Evolutionary conservation across 2,113 vertebrate genomes (phyloP), one percentile per base, ranked within the genome.

Genomic region (Scomber scombrus): DNA sequence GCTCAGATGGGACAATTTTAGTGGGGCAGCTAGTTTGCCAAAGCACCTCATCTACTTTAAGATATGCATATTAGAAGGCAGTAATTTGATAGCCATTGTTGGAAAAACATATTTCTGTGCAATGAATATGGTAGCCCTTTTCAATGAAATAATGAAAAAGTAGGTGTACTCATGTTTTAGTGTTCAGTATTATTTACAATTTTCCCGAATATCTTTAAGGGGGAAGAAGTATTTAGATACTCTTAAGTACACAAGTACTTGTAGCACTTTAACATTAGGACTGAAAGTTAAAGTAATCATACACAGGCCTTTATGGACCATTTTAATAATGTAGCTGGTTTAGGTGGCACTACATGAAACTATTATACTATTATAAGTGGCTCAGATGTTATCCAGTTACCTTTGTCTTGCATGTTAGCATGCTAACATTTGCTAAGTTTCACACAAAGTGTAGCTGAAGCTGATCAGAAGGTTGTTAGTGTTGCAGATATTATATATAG

Each of bases 1-100:
- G 65, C 62, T 49, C 54, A 80, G 23, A 74, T 11, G n/a, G 29
- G 61, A 47, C 72, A 14, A 63, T 54, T 81, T 74, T 77, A 81
- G 71, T 75, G 26, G 66, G 43, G 10, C 23, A 21, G 26, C 47
- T 81, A 52, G 77, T 81, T 76, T 71, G 46, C 11, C n/a, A 71
- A 49, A 45, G 43, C 13, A 63, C 29, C 74, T 54, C 23, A 60
- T 82, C 77, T 45, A 45, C 67, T 76, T 75, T 66, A 6, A 80
- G 31, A 74, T 49, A 49, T 51, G 4, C 34, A 50, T 70, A 29
- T 40, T 57, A 75, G 26, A 80, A 34, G 21, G 1, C 13, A 54
- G 47, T 60, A 55, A 64, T 62, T 31, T 46, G 57, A 75, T 15
- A 31, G 34, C 49, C n/a, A 54, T 63, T 16, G 3, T 2, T 40